These are phyloP conservation scores for Troglohyphantes excavatus DNA, from an alignment of 2,888 invertebrate genomes.

Conservation along the genomic window DNA sequence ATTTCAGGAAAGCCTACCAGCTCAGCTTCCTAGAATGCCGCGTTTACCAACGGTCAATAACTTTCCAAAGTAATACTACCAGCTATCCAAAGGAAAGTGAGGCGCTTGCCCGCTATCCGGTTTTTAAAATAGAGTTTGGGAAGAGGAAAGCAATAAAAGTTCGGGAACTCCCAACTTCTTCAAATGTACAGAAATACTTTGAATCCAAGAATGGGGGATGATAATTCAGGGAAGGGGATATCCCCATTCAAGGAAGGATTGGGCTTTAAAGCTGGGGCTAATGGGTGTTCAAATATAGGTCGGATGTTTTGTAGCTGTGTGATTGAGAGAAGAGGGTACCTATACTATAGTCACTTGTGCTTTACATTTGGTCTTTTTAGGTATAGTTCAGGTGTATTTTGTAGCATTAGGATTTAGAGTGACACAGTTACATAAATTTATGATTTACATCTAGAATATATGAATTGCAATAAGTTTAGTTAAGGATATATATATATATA, in stretches of 20 bases:
- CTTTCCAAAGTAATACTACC: conserved; percentile 23
- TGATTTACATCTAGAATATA: too few species aligned
- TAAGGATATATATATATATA: too few species aligned
- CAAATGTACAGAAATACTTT: conserved; percentile 30
- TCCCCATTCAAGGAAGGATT: not conserved
- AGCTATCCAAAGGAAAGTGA: conserved; percentile 30
- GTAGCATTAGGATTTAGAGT: too few species aligned
- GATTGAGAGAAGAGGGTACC: too few species aligned
- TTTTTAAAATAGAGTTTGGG: conserved; percentile 39
- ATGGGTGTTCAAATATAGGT: too few species aligned
- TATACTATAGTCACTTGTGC: too few species aligned
- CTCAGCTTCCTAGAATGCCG: conserved; percentile 13
- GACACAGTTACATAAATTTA: too few species aligned
- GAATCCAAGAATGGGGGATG: not conserved
- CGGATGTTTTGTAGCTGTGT: too few species aligned
- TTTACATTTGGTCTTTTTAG: too few species aligned
- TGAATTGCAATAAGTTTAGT: too few species aligned
- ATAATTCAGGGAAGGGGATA: not conserved
- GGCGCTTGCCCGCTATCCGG: not conserved
- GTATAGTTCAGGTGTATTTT: too few species aligned
- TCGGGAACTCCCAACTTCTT: conserved; percentile 12
- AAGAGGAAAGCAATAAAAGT: conserved; percentile 37
- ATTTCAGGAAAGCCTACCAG: conserved; percentile 39
- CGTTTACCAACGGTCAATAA: conserved; percentile 41
- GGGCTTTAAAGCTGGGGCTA: not conserved